Evolutionary conservation across 2,888 invertebrate genomes (phyloP).

Genomic region (Drosophila macrospina): DNA sequence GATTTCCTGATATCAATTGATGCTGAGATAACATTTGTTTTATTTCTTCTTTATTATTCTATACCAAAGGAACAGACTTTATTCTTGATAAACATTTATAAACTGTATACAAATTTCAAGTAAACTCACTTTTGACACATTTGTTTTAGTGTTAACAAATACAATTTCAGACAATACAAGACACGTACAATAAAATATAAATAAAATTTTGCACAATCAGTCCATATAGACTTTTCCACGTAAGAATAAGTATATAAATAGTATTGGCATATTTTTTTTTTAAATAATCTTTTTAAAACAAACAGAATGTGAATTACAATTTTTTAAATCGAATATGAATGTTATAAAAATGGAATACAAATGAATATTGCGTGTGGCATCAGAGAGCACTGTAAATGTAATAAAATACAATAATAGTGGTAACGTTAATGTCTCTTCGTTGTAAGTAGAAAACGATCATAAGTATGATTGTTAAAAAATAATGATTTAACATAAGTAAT

Average conservation of each 20-base stretch:
- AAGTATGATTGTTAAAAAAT: constrained; percentile 17
- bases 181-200: constrained; percentile 43
- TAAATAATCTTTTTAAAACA: constrained; percentile 58
- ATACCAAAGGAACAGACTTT: constrained; percentile 72
- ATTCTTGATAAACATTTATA: constrained; percentile 56
- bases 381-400: constrained; percentile 34
- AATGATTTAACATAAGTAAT: constrained; percentile 26
- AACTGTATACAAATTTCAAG: constrained; percentile 64
- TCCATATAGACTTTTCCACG: constrained; percentile 38
- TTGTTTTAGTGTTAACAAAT: constrained; percentile 36
- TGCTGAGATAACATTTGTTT: constrained; percentile 64
- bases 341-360: constrained; percentile 66
- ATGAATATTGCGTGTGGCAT: constrained; percentile 37
- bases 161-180: constrained; percentile 48
- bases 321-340: constrained; percentile 58
- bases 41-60: constrained; percentile 57
- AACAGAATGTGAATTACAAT: constrained; percentile 68
- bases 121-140: constrained; percentile 57
- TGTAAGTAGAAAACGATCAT: constrained; percentile 40
- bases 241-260: constrained; percentile 52
- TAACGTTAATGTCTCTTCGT: constrained; percentile 40
- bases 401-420: constrained; percentile 40
- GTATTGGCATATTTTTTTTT: constrained; percentile 51
- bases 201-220: constrained; percentile 42
- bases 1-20: constrained; percentile 11